Percentiles rank a stretch among this genome's conserved stretches.
Conservation (phyloP, 1,140 invertebrate species). For the Planococcus citri region DNA sequence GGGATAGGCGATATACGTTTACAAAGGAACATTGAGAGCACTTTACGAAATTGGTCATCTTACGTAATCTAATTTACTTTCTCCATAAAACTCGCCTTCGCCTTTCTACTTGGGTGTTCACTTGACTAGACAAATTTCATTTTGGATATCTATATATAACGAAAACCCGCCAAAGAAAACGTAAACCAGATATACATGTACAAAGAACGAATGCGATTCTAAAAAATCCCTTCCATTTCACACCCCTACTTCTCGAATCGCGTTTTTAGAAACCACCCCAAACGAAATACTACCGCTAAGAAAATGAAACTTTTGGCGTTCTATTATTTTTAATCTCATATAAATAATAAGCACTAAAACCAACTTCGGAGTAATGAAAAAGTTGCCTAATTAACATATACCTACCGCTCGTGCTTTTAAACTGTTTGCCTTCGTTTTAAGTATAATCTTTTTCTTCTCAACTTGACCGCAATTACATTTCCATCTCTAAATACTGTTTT, state of each 20-base stretch:
- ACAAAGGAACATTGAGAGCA: neutral
- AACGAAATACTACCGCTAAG: neutral
- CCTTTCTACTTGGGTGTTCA: neutral
- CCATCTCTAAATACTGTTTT: no score
- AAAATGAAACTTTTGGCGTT: neutral
- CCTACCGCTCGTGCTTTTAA: no score
- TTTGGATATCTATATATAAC: neutral
- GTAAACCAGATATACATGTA: neutral
- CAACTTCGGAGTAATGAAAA: neutral
- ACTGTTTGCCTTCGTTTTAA: no score
- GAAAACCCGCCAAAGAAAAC: neutral
- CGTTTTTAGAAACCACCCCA: no score
- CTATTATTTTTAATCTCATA: neutral
- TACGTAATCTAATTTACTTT: slow-evolving; percentile 4
- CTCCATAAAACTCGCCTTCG: neutral
- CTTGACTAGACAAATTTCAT: slow-evolving; percentile 7
- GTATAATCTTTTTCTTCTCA: no score
- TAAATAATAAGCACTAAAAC: neutral
- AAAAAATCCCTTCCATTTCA: neutral
- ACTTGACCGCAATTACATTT: no score
- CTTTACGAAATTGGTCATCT: slow-evolving; percentile 6
- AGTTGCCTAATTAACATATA: neutral
- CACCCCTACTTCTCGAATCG: neutral
- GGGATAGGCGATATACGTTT: neutral
- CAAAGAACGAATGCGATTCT: neutral